Conservation (phyloP, 2,113 vertebrate genomes). For the Ctenodactylus gundi region DNA sequence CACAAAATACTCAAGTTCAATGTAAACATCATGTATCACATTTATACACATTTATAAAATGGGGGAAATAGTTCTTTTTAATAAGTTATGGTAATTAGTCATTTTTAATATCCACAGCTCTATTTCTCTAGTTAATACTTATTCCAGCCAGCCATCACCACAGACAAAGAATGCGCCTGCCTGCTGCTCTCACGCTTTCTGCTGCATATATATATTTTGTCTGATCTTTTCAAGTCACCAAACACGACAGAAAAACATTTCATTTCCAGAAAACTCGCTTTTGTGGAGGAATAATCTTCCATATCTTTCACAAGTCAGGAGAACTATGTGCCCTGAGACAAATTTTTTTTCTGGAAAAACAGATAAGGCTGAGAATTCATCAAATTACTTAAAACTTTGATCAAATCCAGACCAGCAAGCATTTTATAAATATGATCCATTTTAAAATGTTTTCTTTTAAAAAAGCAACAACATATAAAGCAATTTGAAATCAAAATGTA, state of each 20-base stretch:
- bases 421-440: background rate
- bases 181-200: background rate
- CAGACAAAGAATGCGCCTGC: background rate
- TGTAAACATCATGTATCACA: too few relatives aligned
- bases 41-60: too few relatives aligned
- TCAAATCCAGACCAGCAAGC: background rate
- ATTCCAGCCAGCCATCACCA: background rate
- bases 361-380: background rate
- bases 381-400: slow-evolving; percentile 27
- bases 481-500: background rate
- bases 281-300: background rate
- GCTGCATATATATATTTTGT: background rate
- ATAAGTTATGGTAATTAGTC: too few relatives aligned
- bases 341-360: slow-evolving; percentile 41
- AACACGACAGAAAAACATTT: background rate
- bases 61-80: too few relatives aligned
- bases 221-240: background rate
- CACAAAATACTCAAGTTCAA: too few relatives aligned
- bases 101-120: background rate
- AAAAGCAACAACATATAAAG: background rate
- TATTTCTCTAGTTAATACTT: too few relatives aligned
- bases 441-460: background rate
- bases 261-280: background rate
- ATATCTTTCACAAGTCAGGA: background rate
- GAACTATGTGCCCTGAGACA: background rate